These are phyloP conservation scores for Subanguina moxae DNA, from an alignment of 1,140 invertebrate genomes.

Conservation along the genomic window DNA sequence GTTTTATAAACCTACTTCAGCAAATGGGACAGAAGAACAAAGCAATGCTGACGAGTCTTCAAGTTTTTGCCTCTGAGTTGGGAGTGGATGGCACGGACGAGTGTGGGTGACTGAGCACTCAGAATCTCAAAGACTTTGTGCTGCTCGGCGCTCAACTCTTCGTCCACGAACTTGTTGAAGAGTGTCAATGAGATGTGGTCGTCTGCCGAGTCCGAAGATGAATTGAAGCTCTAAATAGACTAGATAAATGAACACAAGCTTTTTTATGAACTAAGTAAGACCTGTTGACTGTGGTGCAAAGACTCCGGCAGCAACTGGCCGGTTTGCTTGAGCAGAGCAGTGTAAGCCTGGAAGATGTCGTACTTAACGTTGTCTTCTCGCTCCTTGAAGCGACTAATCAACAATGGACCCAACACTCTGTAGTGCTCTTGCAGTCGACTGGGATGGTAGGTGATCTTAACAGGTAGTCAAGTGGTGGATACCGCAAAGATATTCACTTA, in stretches of 20 bases:
- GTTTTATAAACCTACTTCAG: conserved; percentile 63
- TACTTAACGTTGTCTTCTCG: conserved; percentile 97
- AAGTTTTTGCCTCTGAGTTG: conserved; percentile 89
- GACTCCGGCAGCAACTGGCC: conserved; percentile 29
- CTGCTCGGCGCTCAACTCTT: conserved; percentile 22
- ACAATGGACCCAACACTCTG: conserved; percentile 66
- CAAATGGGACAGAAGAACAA: conserved; percentile 82
- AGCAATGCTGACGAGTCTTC: conserved; percentile 85
- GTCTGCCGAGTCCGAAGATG: not conserved
- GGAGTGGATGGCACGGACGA: conserved; percentile 81
- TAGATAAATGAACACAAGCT: too few species aligned
- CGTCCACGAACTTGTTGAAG: conserved; percentile 25
- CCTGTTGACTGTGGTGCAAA: conserved; percentile 20
- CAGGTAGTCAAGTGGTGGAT: conserved; percentile 1
- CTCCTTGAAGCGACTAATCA: conserved; percentile 66
- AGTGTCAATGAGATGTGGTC: not conserved
- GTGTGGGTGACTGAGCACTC: conserved; percentile 67
- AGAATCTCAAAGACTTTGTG: conserved; percentile 45
- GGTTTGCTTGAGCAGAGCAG: conserved; percentile 80
- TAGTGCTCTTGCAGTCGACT: conserved; percentile 87
- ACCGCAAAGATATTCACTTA: conserved; percentile 61
- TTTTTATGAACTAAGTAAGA: too few species aligned
- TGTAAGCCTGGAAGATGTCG: conserved; percentile 92
- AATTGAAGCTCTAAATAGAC: not conserved
- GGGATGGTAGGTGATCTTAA: conserved; percentile 70